Base-by-base conservation (phyloP, 2,797 vertebrate species). In the Carduelis carduelis region DNA sequence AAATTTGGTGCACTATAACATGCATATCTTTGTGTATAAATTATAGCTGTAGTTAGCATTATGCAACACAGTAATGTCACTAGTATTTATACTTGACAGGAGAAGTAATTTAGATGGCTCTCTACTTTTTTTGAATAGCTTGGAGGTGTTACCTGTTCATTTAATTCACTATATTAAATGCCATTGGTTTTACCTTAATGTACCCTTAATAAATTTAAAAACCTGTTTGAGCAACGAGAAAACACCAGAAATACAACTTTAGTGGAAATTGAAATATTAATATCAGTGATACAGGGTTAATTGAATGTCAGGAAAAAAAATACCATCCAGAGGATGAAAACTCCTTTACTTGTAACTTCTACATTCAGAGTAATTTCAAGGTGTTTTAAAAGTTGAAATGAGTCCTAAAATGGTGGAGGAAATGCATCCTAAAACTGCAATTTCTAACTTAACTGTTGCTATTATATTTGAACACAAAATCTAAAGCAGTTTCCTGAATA, bases 241-340 rank as follows among this genome's bases (percentile, higher is more conserved):
- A 76, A 71, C 88, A 65, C 30, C 52, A 88, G 90, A 96, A 83
- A 91, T 91, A 60, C 90, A 92, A 65, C 91, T 93, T 75, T 16
- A 79, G 39, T 85, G 70, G 34, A 72, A 96, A 96, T 87, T 60
- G 90, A 91, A 76, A 87, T 96, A 84, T 89, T 97, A 83, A 78
- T 97, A 74, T 96, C 83, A 69, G 43, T 75, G 57, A 60, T 90
- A 90, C 69, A 91, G 90, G 82, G 95, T 98, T 96, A 97, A 97
- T 96, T 95, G 83, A 97, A 97, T 83, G 94, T 83, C 89, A 94
- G 91, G 37, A 77, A 89, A 89, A 89, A 89, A 95, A 95, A 95
- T 93, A 89, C 71, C 66, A 77, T 59, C 69, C 44, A 46, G 87
- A 81, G 85, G 70, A 52, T 87, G 88, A 93, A 86, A 92, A 89